phyloP scores from a whole-genome alignment of 2,113 vertebrate genomes.

The Circaetus gallicus region DNA sequence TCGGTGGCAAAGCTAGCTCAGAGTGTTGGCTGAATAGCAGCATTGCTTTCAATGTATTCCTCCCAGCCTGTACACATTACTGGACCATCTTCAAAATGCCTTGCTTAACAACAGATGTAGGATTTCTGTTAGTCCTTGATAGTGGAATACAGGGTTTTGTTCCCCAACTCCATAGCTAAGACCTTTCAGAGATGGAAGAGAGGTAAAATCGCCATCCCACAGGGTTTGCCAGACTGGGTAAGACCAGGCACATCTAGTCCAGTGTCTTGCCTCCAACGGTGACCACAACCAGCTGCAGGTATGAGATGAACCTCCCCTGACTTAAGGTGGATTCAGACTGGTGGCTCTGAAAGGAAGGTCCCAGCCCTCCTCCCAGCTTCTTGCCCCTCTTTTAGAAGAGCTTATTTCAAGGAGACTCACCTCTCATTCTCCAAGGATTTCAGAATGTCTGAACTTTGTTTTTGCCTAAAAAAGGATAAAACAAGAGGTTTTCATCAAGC shows the following conservation, averaged over 20 bases:
- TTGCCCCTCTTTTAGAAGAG: background rate
- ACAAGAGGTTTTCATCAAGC: background rate
- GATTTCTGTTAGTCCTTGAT: background rate
- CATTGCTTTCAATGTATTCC: background rate
- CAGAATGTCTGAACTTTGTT: slow-evolving; percentile 84
- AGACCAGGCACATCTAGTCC: background rate
- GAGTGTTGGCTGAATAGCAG: background rate
- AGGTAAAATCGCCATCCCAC: background rate
- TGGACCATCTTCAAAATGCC: background rate
- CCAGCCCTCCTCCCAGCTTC: background rate
- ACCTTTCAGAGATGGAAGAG: background rate
- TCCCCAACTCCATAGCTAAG: background rate
- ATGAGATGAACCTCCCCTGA: background rate
- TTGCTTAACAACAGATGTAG: background rate
- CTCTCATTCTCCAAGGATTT: slow-evolving; percentile 91
- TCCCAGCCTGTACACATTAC: background rate
- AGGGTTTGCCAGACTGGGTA: background rate
- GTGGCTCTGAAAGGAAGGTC: background rate
- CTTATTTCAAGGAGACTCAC: slow-evolving; percentile 67
- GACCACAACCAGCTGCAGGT: background rate
- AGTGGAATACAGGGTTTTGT: background rate
- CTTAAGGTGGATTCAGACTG: background rate
- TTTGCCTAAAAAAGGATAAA: slow-evolving; percentile 77
- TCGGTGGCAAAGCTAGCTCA: background rate
- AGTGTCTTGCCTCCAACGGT: background rate